Conservation (phyloP, 2,113 vertebrate species). For the Tragelaphus buxtoni region DNA sequence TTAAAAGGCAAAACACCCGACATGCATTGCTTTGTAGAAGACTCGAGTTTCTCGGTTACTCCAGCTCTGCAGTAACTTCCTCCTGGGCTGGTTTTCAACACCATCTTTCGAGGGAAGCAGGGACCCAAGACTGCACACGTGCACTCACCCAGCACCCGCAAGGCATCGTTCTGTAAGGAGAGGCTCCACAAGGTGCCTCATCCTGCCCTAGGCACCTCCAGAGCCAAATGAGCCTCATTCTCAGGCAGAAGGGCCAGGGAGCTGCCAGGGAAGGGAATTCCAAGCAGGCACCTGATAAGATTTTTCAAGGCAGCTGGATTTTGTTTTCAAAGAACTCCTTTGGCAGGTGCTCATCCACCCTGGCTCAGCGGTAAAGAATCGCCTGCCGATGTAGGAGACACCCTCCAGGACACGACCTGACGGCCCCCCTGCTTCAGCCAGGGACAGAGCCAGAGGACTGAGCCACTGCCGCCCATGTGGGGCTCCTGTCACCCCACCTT, state of each 20-base stretch:
- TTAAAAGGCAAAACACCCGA: fast-evolving
- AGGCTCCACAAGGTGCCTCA: fast-evolving
- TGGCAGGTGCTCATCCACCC: not conserved
- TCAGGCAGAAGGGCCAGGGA: fast-evolving
- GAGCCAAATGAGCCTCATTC: not conserved
- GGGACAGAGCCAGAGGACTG: fast-evolving
- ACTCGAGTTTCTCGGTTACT: fast-evolving
- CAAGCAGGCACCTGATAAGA: not conserved
- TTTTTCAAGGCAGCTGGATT: not conserved
- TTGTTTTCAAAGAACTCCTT: not conserved
- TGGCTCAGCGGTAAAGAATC: not conserved
- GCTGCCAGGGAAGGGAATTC: not conserved
- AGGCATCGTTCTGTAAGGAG: fast-evolving
- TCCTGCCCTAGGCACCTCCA: not conserved
- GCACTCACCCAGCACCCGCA: too few species aligned
- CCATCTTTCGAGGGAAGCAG: not conserved
- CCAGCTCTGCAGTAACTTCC: not conserved
- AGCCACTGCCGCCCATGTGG: not conserved
- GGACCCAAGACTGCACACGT: fast-evolving
- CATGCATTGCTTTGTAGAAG: not conserved
- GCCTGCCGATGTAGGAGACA: not conserved
- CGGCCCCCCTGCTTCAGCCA: not conserved
- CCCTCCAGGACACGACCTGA: not conserved
- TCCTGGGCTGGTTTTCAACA: too few species aligned
- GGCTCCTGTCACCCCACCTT: too few species aligned